Base-by-base conservation (phyloP, 2,888 invertebrate genomes). In the Hirtodrosophila trivittata region DNA sequence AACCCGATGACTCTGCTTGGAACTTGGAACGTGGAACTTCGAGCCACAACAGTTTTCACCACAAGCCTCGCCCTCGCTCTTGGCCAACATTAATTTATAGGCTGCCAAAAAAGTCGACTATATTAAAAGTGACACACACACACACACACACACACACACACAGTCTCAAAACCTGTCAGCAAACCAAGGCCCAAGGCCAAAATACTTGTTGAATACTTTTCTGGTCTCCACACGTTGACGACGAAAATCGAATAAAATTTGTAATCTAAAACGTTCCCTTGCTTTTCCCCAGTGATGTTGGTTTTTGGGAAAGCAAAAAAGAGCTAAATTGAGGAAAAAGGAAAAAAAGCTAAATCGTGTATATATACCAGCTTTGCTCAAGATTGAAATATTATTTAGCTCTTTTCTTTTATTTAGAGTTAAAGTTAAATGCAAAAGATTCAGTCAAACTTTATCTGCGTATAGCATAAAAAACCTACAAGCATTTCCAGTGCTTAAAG, bases 61-160 rank as follows among this genome's bases (percentile, higher is more conserved):
- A 54, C 47, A 46, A 26, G 28, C 9, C 26, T 14, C 12, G 18
- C 21, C 18, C 56, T 63, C 67, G 56, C 72, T 65, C 57, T 60
- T 41, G 39, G 43, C 8, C 50, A 52, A 67, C 67, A 65, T 38
- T 66, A 78, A 63, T 68, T 75, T 71, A 71, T 71, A 59, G 67
- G 60, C 58, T 25, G 13, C 13, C 52, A 67, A 41, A 54, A 33
- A 35, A 47, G 47, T 45, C 28, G 25, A 54, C 41, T 33, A 4
- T 13, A 35, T 35, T 43, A 32, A 30, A 10, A 12, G 9, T 5
- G 5, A 9, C 13, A 35, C 35, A 13, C 12, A 35, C 12, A 35
- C 35, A 12, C 35, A 12, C 35, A 12, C 12, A 35, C 1, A 13
- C 6, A 35, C 3, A n/a, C 13, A 18, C 21, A 30, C 39, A 38